Percentiles rank a stretch among this genome's conserved stretches.
These are phyloP conservation scores for Ferrisia virgata DNA, from an alignment of 2,888 invertebrate species.

Conservation along the genomic window DNA sequence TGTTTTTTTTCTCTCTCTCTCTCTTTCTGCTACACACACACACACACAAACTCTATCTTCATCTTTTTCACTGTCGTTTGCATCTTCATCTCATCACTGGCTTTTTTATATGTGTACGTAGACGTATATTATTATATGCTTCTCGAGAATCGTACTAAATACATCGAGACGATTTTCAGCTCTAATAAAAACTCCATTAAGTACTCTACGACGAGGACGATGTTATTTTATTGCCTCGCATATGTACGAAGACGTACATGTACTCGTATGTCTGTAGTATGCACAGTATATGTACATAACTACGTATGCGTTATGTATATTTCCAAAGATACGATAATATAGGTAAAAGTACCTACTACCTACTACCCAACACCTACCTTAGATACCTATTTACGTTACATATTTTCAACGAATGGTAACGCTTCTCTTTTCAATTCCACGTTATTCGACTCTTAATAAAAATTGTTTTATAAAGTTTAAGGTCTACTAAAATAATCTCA, in stretches of 20 bases:
- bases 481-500: too few species aligned
- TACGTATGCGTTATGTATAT: too few species aligned
- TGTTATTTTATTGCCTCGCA: background rate
- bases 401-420: background rate
- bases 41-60: too few species aligned
- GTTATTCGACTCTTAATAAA: too few species aligned
- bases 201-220: background rate
- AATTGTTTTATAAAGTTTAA: too few species aligned
- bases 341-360: background rate
- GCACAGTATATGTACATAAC: too few species aligned
- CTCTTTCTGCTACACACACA: background rate
- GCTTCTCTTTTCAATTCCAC: background rate
- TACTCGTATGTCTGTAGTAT: too few species aligned
- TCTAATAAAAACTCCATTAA: conserved; percentile 28
- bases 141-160: background rate
- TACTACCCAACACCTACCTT: background rate
- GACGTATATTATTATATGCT: background rate
- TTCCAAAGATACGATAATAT: background rate
- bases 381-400: too few species aligned
- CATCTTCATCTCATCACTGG: too few species aligned
- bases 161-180: background rate
- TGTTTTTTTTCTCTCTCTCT: background rate
- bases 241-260: background rate
- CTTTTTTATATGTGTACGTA: too few species aligned
- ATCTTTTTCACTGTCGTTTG: too few species aligned